Percentiles rank a stretch among this genome's conserved stretches.
phyloP scores from a whole-genome alignment of 1,140 invertebrate genomes.

The Plodia interpunctella region DNA sequence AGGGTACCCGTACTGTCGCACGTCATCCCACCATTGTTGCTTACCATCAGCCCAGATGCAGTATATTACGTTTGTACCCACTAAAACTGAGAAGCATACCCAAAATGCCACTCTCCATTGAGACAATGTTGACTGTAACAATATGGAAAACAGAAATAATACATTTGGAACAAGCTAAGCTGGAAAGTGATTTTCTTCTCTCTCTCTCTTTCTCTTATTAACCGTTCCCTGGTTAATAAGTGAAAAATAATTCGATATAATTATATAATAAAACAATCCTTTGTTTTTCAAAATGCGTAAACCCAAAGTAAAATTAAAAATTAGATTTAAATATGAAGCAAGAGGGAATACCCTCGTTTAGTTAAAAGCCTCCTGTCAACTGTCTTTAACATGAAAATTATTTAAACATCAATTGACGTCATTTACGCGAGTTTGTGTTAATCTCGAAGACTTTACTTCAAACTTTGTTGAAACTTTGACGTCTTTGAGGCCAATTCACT shows the following conservation, averaged over 20 bases:
- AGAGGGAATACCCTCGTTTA: neutral
- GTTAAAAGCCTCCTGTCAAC: neutral
- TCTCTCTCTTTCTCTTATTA: too few species aligned
- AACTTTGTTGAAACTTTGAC: neutral
- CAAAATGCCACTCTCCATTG: conserved; percentile 91
- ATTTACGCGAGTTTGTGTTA: conserved; percentile 12
- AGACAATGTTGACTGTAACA: conserved; percentile 81
- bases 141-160: conserved; percentile 19
- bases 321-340: neutral
- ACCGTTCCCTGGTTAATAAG: too few species aligned
- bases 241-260: too few species aligned
- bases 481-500: neutral
- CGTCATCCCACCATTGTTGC: conserved; percentile 84
- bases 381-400: conserved; percentile 12
- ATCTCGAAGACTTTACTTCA: conserved; percentile 8
- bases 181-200: too few species aligned
- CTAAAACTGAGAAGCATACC: conserved; percentile 85
- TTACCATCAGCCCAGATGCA: conserved; percentile 83
- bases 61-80: conserved; percentile 86
- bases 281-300: too few species aligned
- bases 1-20: conserved; percentile 61
- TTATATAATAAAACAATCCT: too few species aligned
- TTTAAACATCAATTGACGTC: conserved; percentile 11
- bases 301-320: too few species aligned
- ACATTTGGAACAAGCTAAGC: too few species aligned